Evolutionary conservation across 2,113 vertebrate genomes (phyloP).

Genomic region (Sterna hirundo): DNA sequence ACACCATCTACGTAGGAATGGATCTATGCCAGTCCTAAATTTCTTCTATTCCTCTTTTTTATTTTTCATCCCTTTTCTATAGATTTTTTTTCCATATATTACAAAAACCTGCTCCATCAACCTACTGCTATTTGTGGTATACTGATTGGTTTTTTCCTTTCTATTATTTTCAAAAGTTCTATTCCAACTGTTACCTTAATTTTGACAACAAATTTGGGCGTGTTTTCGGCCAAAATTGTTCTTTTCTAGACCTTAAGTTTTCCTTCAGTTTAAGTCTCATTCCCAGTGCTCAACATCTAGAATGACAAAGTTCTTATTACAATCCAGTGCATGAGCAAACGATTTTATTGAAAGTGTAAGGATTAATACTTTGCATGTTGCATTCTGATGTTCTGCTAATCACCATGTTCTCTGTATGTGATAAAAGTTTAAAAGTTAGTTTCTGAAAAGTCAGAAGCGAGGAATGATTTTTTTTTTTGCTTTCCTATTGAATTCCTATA

Average conservation of each 20-base stretch:
- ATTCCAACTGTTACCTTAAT: neutral
- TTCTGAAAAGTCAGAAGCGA: neutral
- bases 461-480: neutral
- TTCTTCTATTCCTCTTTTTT: neutral
- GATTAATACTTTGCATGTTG: neutral
- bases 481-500: neutral
- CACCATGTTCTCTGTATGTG: accelerated
- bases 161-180: neutral
- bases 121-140: neutral
- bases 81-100: neutral
- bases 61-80: neutral
- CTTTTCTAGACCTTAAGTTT: neutral
- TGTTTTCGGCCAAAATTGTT: neutral
- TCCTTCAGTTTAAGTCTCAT: neutral
- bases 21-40: neutral
- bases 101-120: neutral
- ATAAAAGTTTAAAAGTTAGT: neutral
- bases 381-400: neutral
- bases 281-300: neutral
- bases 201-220: neutral
- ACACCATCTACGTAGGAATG: neutral
- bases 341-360: neutral
- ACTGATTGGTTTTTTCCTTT: neutral
- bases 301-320: neutral
- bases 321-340: neutral